Conservation (phyloP, 2,113 vertebrate species). For the Tachysurus vachellii region DNA sequence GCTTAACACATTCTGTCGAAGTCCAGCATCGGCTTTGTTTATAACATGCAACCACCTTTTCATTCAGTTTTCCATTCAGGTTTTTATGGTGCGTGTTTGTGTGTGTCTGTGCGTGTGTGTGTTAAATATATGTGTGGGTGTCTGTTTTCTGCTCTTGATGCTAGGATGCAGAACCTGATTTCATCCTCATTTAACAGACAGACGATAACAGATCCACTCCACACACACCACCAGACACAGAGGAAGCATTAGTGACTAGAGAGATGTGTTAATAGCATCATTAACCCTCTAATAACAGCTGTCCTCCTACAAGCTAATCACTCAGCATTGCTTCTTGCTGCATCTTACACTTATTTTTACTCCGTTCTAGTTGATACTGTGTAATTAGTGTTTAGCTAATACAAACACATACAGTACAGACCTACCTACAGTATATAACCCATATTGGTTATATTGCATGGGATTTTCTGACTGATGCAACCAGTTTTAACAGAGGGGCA, state of each 20-base stretch:
- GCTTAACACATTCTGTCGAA: constrained; percentile 25
- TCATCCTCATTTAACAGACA: constrained; percentile 52
- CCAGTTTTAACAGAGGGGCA: background rate
- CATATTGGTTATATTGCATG: background rate
- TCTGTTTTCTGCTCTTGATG: constrained; percentile 13
- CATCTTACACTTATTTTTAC: constrained; percentile 3
- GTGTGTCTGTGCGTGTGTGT: background rate
- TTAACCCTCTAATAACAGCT: constrained; percentile 53
- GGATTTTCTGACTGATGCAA: background rate
- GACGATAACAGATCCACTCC: constrained; percentile 57
- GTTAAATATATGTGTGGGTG: constrained; percentile 3
- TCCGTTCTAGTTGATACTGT: constrained; percentile 6
- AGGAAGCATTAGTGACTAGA: constrained; percentile 59
- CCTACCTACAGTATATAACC: background rate
- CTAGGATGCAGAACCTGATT: constrained; percentile 43
- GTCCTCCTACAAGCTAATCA: constrained; percentile 47
- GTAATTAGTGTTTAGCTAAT: background rate
- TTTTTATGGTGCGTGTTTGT: background rate
- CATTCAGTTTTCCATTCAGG: background rate
- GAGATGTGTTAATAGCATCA: constrained; percentile 58
- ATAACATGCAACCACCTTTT: background rate
- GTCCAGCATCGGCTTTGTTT: background rate
- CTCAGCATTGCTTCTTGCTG: constrained; percentile 21
- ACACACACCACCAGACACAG: constrained; percentile 50
- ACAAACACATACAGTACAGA: background rate